Evolutionary conservation across 1,140 invertebrate genomes (phyloP).

Genomic region (Odontomachus brunneus): DNA sequence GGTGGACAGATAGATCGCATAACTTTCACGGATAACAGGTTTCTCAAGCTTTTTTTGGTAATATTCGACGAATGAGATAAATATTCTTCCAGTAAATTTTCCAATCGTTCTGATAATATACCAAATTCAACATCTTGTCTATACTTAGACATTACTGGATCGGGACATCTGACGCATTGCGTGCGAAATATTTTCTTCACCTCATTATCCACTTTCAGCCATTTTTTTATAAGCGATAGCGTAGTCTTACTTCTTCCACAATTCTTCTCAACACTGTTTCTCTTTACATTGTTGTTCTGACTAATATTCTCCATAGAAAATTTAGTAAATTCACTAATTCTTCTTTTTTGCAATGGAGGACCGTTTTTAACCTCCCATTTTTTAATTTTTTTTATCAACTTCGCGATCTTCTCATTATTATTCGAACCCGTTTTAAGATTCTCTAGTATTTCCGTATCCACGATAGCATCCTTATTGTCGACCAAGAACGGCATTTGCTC

Average conservation of each 20-base stretch:
- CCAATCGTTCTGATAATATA: slow-evolving; percentile 92
- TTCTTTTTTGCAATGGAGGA: slow-evolving; percentile 81
- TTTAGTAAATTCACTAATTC: slow-evolving; percentile 77
- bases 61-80: slow-evolving; percentile 82
- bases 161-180: slow-evolving; percentile 87
- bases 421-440: slow-evolving; percentile 86
- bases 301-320: slow-evolving; percentile 76
- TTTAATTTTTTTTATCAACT: slow-evolving; percentile 85
- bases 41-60: slow-evolving; percentile 86
- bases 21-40: slow-evolving; percentile 92
- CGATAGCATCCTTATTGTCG: slow-evolving; percentile 90
- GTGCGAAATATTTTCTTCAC: slow-evolving; percentile 84
- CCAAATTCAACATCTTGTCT: slow-evolving; percentile 92
- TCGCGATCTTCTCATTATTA: slow-evolving; percentile 83
- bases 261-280: slow-evolving; percentile 62
- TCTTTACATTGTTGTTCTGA: slow-evolving; percentile 77
- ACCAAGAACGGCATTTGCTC: slow-evolving; percentile 93
- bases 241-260: slow-evolving; percentile 82
- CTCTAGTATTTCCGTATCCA: slow-evolving; percentile 87
- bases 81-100: slow-evolving; percentile 90
- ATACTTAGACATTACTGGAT: slow-evolving; percentile 90
- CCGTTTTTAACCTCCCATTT: slow-evolving; percentile 88
- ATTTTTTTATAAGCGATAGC: slow-evolving; percentile 87
- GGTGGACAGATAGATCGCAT: slow-evolving; percentile 92
- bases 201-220: slow-evolving; percentile 87